A percentile compares a stretch with the other conserved stretches of the same genome.
Evolutionary conservation across 2,113 vertebrate species (phyloP).

Genomic region (Ochotona curzoniae): DNA sequence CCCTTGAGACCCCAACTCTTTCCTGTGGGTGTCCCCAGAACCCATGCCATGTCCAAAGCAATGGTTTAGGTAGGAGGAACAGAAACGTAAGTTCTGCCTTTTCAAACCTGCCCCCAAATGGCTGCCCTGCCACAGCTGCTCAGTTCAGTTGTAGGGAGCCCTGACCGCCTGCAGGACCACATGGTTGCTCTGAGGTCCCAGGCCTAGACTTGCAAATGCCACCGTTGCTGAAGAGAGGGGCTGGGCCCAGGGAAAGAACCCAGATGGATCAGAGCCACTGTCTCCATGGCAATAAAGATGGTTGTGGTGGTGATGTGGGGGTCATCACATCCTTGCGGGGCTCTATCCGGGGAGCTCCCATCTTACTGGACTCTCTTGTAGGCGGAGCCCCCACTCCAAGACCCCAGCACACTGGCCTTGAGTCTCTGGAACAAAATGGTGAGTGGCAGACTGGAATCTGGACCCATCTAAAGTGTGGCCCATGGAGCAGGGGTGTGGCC

Average conservation of each 20-base stretch:
- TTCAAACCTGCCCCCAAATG: not conserved
- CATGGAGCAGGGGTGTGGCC: not conserved
- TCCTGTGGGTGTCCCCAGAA: not conserved
- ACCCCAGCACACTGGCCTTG: slow-evolving; percentile 59
- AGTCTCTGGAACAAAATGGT: slow-evolving; percentile 88
- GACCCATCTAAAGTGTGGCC: not conserved
- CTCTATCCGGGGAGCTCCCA: no score
- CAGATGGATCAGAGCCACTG: not conserved
- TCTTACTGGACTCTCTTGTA: slow-evolving; percentile 66
- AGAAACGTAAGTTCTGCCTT: not conserved
- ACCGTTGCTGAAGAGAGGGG: not conserved
- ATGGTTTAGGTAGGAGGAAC: not conserved
- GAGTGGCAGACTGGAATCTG: not conserved
- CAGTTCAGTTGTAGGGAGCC: not conserved
- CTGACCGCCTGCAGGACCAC: not conserved
- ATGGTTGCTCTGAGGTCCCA: not conserved
- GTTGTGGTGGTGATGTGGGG: not conserved
- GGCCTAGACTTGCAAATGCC: not conserved
- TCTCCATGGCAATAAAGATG: not conserved
- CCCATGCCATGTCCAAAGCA: not conserved
- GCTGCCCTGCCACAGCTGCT: not conserved
- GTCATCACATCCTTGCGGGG: not conserved
- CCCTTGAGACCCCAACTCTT: not conserved
- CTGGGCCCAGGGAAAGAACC: not conserved
- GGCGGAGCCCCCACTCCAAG: not conserved